A percentile compares a stretch with the other conserved stretches of the same genome.
Evolutionary conservation across 2,888 invertebrate species (phyloP).

Genomic region (Drosophila paranaensis): DNA sequence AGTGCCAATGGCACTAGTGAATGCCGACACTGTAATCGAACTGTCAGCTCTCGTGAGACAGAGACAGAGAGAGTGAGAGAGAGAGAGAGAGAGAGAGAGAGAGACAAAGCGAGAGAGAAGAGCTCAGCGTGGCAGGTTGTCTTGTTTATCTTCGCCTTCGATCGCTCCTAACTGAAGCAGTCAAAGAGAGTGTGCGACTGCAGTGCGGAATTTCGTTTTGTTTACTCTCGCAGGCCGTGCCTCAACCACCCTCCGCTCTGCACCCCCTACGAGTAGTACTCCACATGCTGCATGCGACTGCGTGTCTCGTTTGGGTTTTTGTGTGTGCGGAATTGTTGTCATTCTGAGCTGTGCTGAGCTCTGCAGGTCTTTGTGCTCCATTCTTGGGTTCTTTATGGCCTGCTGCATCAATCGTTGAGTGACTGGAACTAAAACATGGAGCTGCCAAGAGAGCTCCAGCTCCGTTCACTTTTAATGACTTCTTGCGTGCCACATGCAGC

Average conservation of each 20-base stretch:
- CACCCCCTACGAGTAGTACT: neutral
- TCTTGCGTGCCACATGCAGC: conserved; percentile 77
- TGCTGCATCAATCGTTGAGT: conserved; percentile 58
- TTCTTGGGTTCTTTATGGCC: conserved; percentile 51
- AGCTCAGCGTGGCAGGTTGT: conserved; percentile 42
- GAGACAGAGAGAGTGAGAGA: neutral
- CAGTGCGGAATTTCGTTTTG: conserved; percentile 41
- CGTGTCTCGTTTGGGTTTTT: conserved; percentile 11
- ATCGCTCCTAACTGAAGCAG: conserved; percentile 11
- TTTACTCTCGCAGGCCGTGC: conserved; percentile 32
- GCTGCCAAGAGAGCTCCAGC: conserved; percentile 39
- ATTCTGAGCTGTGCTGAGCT: conserved; percentile 34
- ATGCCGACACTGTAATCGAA: conserved; percentile 63
- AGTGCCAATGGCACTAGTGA: conserved; percentile 15
- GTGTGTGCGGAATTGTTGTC: conserved; percentile 57
- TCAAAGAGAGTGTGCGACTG: conserved; percentile 13
- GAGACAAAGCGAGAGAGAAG: conserved; percentile 8
- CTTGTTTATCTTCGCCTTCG: conserved; percentile 26
- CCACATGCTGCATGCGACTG: conserved; percentile 6
- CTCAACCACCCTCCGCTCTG: neutral
- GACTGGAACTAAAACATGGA: conserved; percentile 42
- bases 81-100: conserved; percentile 4
- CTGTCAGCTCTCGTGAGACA: conserved; percentile 29
- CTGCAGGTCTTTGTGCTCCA: conserved; percentile 18
- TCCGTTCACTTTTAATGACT: conserved; percentile 60